Evolutionary conservation across 2,113 vertebrate genomes (phyloP).

Genomic region (Turdus rufiventris): DNA sequence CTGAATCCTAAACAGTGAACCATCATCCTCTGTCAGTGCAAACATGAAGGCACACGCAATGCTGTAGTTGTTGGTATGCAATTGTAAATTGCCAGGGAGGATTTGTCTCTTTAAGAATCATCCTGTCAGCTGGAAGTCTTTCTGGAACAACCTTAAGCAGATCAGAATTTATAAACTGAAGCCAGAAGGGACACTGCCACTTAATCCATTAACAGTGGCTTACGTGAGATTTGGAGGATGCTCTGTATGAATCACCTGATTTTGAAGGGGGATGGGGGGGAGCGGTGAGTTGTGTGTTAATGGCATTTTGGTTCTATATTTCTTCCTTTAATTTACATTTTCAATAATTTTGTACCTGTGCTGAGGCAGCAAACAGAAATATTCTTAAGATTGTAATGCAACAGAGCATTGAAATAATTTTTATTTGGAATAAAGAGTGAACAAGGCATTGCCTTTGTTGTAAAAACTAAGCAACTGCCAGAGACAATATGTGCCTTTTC

Average conservation of each 20-base stretch:
- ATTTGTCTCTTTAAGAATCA: constrained; percentile 41
- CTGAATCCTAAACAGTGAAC: background rate
- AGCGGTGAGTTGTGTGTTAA: background rate
- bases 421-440: constrained; percentile 32
- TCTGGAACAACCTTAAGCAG: constrained; percentile 43
- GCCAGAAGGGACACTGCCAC: constrained; percentile 15
- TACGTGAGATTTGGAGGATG: constrained; percentile 2
- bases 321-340: background rate
- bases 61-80: constrained; percentile 30
- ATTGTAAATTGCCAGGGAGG: constrained; percentile 38
- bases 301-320: background rate
- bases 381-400: background rate
- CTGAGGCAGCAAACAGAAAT: background rate
- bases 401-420: background rate
- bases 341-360: background rate
- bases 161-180: constrained; percentile 39
- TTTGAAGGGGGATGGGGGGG: background rate
- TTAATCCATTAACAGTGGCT: constrained; percentile 30
- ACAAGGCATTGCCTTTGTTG: constrained; percentile 2
- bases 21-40: background rate
- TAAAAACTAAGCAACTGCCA: constrained; percentile 42
- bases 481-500: constrained; percentile 66
- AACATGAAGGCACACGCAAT: background rate
- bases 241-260: background rate
- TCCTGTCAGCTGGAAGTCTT: constrained; percentile 47